Percentiles rank a stretch among this genome's conserved stretches.
Conservation (phyloP, 2,797 vertebrate species). For the Megalops cyprinoides region DNA sequence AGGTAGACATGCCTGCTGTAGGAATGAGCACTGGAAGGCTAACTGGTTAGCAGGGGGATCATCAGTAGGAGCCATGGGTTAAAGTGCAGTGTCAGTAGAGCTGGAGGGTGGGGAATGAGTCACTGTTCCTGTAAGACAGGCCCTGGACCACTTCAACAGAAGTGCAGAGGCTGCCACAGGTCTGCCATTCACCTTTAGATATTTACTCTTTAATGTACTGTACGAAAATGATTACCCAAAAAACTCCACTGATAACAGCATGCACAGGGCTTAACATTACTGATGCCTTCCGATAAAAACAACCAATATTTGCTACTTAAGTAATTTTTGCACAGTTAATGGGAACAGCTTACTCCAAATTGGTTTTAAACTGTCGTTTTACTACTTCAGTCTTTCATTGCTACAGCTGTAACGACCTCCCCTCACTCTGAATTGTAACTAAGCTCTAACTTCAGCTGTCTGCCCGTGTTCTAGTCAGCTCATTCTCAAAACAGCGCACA, state of each 20-base stretch:
- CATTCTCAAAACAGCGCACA: conserved; percentile 7
- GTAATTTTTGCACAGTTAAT: neutral
- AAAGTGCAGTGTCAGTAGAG: too few relatives aligned
- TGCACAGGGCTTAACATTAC: too few relatives aligned
- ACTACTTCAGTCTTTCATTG: neutral
- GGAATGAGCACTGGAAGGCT: too few relatives aligned
- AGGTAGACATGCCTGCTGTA: too few relatives aligned
- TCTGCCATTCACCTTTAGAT: neutral
- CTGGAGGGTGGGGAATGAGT: too few relatives aligned
- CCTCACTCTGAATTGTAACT: neutral
- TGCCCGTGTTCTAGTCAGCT: neutral
- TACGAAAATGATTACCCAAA: too few relatives aligned
- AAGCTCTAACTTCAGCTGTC: neutral
- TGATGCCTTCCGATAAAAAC: too few relatives aligned
- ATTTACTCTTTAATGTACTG: neutral
- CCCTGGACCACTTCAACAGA: neutral
- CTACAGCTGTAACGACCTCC: neutral
- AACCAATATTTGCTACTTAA: neutral
- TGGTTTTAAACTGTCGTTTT: neutral
- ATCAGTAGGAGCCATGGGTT: too few relatives aligned
- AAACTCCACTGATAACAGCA: too few relatives aligned
- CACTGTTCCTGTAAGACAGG: neutral
- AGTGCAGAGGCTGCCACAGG: neutral
- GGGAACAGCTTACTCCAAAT: neutral
- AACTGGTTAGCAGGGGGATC: too few relatives aligned